Evolutionary conservation across 2,113 vertebrate species (phyloP), one percentile per base, ranked within the genome.

Genomic region (Picathartes gymnocephalus): DNA sequence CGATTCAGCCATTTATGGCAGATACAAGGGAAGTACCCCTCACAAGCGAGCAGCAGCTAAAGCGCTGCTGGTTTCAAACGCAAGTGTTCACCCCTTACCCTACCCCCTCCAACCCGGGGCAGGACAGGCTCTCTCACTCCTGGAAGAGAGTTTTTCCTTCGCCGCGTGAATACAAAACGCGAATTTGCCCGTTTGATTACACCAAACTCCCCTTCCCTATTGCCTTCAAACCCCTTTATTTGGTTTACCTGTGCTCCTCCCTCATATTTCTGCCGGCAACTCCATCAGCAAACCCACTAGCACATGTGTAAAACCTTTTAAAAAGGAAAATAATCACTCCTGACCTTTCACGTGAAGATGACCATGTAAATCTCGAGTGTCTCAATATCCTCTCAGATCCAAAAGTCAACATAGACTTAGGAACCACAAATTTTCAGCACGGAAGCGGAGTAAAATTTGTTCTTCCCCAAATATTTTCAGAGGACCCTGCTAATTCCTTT

Each of bases 81-180:
- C 37, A 44, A 42, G 2, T 0, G 4, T 20, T 60, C 64, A 4
- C 27, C 54, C 35, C 35, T 39, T 40, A 39, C 14, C 7, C 13
- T 24, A 3, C 6, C 4, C 23, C 14, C 21, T 65, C 61, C 7
- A 3, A 1, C 10, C 22, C 1, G 4, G 35, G 37, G 37, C 69
- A 30, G 69, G 22, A 53, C 35, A 10, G 12, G 2, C 7, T 64
- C 18, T 45, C 13, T 5, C 23, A 2, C 39, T 53, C 11, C 56
- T 7, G 3, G 7, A 20, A 25, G 2, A 25, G 17, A 16, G 27
- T 13, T 50, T 8, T 80, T 37, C 23, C 7, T 18, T 14, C 27
- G 7, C 13, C 10, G 2, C 51, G 15, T 2, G 39, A 74, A n/a
- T 2, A 2, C 18, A 25, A 20, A 6, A 5, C 2, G 6, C 8